Conservation (phyloP, 2,797 vertebrate species). For the Enteromius argenteus region DNA sequence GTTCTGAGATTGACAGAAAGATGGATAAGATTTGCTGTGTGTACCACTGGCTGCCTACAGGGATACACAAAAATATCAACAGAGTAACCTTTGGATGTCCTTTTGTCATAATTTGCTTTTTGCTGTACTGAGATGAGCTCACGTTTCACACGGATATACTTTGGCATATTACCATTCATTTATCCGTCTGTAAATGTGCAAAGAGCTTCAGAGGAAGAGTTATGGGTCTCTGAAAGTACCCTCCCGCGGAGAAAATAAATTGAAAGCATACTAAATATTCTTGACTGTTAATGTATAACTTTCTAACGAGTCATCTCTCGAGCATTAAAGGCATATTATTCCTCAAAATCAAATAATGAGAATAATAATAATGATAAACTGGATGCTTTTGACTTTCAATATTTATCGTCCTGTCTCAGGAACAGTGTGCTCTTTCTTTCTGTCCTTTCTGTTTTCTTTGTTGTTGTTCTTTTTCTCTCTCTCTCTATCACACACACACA, state of each 20-base stretch:
- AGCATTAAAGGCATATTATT: background rate
- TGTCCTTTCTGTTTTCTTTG: slow-evolving; percentile 8
- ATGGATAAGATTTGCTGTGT: slow-evolving; percentile 1
- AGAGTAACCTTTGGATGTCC: slow-evolving; percentile 55
- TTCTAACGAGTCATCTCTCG: background rate
- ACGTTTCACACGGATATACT: slow-evolving; percentile 25
- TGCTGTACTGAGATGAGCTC: slow-evolving; percentile 59
- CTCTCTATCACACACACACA: slow-evolving; percentile 2
- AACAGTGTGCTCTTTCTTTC: slow-evolving; percentile 58
- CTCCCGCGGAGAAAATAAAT: background rate
- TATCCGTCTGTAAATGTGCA: background rate
- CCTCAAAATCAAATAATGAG: background rate
- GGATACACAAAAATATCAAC: slow-evolving; percentile 36
- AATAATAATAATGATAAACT: background rate
- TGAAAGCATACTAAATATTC: background rate
- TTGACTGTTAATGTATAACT: background rate
- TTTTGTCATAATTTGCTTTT: slow-evolving; percentile 62
- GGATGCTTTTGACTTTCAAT: slow-evolving; percentile 12
- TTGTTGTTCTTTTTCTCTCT: background rate
- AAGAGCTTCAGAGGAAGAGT: background rate
- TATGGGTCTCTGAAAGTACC: background rate
- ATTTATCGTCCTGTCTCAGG: slow-evolving; percentile 3
- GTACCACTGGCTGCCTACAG: slow-evolving; percentile 29
- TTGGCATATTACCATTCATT: background rate
- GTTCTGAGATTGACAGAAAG: background rate